These are phyloP conservation scores for Agrypnus murinus DNA, from an alignment of 2,888 invertebrate species.

Conservation along the genomic window DNA sequence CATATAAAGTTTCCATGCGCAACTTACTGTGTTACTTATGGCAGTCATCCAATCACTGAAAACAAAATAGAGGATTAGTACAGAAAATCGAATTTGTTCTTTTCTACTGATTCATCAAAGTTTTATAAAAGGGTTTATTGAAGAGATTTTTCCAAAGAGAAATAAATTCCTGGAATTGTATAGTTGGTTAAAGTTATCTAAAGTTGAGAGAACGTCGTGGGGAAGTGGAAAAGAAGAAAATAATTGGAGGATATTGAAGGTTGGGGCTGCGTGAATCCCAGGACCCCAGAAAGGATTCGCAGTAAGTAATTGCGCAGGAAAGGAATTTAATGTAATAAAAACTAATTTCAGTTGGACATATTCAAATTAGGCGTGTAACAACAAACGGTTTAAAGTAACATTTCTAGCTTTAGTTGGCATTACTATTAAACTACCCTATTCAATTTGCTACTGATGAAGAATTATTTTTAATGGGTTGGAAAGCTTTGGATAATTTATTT, in stretches of 20 bases:
- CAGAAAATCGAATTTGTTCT: conserved; percentile 8
- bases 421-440: too few relatives aligned
- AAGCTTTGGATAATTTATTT: too few relatives aligned
- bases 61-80: conserved; percentile 44
- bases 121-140: conserved; percentile 25
- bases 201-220: conserved; percentile 29
- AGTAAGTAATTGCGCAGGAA: conserved; percentile 20
- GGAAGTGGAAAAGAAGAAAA: conserved; percentile 24
- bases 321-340: conserved; percentile 21
- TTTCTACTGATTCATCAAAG: conserved; percentile 15
- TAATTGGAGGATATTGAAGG: conserved; percentile 36
- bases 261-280: conserved; percentile 32
- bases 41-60: conserved; percentile 87
- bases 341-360: conserved; percentile 16
- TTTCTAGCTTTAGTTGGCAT: not conserved
- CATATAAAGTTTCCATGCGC: not conserved
- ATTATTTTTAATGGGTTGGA: too few relatives aligned
- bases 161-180: conserved; percentile 24
- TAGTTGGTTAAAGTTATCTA: conserved; percentile 36
- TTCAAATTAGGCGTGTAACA: conserved; percentile 21
- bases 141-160: conserved; percentile 14
- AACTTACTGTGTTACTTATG: conserved; percentile 85
- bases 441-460: too few relatives aligned
- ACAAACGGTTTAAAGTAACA: conserved; percentile 1
- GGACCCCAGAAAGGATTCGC: conserved; percentile 12